Evolutionary conservation across 2,888 invertebrate species (phyloP), one percentile per base, ranked within the genome.

Genomic region (Drosophila tanythrix): DNA sequence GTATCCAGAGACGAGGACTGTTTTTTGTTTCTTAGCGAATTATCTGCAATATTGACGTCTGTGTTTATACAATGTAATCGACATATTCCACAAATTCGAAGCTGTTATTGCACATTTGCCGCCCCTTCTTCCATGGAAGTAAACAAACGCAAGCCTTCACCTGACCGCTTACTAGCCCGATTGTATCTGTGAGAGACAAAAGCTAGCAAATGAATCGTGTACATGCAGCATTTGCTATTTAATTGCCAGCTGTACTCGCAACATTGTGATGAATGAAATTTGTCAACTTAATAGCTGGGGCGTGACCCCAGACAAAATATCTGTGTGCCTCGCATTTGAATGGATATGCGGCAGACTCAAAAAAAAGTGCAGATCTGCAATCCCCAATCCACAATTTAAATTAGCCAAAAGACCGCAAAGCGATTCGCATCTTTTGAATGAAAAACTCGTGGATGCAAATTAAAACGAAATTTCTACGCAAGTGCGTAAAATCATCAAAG

Each of bases 401-500:
- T 84, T 75, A 67, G 57, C 71, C 88, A 84, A 74, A 89, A 69
- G 64, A 65, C 72, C 79, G 74, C 59, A 59, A 48, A 55, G 43
- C 65, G 76, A 75, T 79, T 83, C 58, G 76, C 63, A 76, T 83
- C 78, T 61, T 61, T 50, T 83, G 61, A 67, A 78, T 70, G 71
- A 76, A 65, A 67, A 51, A 36, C 40, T 63, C 68, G 63, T 71
- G 67, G 55, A 73, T 67, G 69, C 75, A 75, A 90, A 85, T 89
- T 90, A 89, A 77, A 51, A 27, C 69, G n/a, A 59, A 67, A 67
- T 71, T 77, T 70, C 61, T 53, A 77, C 69, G 86, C 78, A 72
- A 76, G 67, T 88, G 87, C 91, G 91, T 90, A 89, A 80, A 90
- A 90, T 87, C 83, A 88, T 87, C 87, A 87, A 87, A 90, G 90